These are phyloP conservation scores for Sebastes paucispinis DNA, from an alignment of 2,797 vertebrate species.

Conservation along the genomic window DNA sequence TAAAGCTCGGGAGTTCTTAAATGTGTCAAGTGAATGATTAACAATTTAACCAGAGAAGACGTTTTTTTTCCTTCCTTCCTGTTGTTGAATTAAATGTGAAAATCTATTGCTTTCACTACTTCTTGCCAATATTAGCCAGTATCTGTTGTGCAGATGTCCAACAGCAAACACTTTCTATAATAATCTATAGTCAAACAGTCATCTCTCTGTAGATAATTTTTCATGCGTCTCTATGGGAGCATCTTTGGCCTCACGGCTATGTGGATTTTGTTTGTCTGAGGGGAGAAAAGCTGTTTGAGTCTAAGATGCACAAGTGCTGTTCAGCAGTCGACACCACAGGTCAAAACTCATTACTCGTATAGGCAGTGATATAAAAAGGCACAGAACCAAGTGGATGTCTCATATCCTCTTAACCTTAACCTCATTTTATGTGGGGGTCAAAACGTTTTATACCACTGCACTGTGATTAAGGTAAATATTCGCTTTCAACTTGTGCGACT, in stretches of 20 bases:
- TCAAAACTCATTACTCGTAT: constrained; percentile 63
- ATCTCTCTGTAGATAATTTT: constrained; percentile 15
- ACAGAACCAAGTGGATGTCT: constrained; percentile 37
- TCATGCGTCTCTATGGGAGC: constrained; percentile 28
- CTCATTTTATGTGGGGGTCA: constrained; percentile 41
- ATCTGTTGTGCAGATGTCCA: not conserved
- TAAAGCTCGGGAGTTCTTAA: constrained; percentile 12
- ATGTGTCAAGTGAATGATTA: constrained; percentile 31
- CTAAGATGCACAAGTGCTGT: constrained; percentile 43
- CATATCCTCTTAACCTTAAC: constrained; percentile 62
- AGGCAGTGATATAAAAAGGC: constrained; percentile 44
- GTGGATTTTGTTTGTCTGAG: constrained; percentile 30
- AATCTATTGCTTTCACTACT: constrained; percentile 4
- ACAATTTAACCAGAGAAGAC: constrained; percentile 6
- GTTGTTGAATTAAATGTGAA: not conserved
- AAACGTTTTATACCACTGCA: constrained; percentile 28
- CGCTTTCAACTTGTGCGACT: constrained; percentile 23
- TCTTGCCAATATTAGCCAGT: not conserved
- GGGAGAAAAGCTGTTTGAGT: constrained; percentile 23
- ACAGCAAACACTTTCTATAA: not conserved
- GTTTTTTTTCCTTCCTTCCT: not conserved
- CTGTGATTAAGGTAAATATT: constrained; percentile 49
- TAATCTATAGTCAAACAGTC: not conserved
- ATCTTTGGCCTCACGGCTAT: constrained; percentile 15
- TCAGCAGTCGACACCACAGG: constrained; percentile 53